Conservation (phyloP, 30 jellyfish, hydroid and myxozoan genomes). For the Pelagia noctiluca region DNA sequence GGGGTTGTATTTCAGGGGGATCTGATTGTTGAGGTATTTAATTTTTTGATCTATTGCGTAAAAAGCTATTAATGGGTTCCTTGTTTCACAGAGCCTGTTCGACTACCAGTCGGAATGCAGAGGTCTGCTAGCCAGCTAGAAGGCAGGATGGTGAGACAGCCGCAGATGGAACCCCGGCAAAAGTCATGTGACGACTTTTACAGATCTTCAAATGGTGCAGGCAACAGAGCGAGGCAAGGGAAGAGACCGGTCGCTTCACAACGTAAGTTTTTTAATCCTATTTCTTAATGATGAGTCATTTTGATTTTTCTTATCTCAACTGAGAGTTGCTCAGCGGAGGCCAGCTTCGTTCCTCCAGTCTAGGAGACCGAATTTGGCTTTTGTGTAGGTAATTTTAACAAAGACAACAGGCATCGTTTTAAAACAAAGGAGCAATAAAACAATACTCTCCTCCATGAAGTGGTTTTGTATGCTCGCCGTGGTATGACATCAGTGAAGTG, state of each 20-base stretch:
- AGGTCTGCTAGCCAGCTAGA: slow-evolving; percentile 96
- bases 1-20: background rate
- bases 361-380: no score
- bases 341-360: no score
- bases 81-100: slow-evolving; percentile 19
- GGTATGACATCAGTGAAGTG: no score
- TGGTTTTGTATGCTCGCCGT: no score
- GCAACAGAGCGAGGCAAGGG: slow-evolving; percentile 66
- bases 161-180: slow-evolving; percentile 96
- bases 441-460: no score
- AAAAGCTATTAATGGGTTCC: no score
- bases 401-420: no score
- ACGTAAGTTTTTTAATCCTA: slow-evolving; percentile 70
- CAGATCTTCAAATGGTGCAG: slow-evolving; percentile 46
- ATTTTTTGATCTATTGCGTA: no score
- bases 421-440: no score
- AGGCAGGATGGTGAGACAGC: slow-evolving; percentile 72
- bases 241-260: slow-evolving; percentile 87
- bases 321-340: no score
- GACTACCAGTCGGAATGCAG: slow-evolving; percentile 81
- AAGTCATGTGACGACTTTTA: slow-evolving; percentile 93
- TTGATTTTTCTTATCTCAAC: background rate
- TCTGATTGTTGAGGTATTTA: background rate
- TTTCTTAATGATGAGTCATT: background rate
- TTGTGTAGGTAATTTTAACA: no score